phyloP scores from a whole-genome alignment of 2,888 invertebrate species.

The Clitarchus hookeri region DNA sequence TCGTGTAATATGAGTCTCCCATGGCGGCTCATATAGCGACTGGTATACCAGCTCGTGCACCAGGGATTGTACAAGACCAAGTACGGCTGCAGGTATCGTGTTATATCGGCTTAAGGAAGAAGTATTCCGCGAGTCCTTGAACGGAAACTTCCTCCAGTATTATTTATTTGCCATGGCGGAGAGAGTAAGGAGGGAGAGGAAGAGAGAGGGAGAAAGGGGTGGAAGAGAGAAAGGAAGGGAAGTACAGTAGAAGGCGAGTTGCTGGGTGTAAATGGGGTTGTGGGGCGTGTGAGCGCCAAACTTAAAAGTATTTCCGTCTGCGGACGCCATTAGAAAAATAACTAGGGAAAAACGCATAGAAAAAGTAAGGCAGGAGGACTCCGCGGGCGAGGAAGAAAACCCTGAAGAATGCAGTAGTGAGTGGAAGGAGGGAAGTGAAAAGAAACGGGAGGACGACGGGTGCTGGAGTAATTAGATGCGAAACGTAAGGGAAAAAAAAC shows the following conservation, averaged over 20 bases:
- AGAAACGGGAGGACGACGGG: not conserved
- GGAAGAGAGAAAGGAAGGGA: not conserved
- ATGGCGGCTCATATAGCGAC: no score
- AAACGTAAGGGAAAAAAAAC: not conserved
- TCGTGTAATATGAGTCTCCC: no score
- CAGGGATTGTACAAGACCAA: no score
- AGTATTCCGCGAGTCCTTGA: not conserved
- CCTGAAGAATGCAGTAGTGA: not conserved
- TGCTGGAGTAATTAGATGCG: conserved; percentile 14
- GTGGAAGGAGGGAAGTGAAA: not conserved
- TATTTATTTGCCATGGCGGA: not conserved
- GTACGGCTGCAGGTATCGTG: no score
- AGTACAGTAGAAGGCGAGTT: not conserved
- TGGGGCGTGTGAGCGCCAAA: not conserved
- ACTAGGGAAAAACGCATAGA: not conserved
- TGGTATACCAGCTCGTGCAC: no score
- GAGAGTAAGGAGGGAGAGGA: not conserved
- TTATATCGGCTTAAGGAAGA: no score
- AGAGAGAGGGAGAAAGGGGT: not conserved
- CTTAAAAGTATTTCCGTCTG: not conserved
- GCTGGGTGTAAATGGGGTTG: not conserved
- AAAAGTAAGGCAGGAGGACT: not conserved
- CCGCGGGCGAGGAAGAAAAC: not conserved
- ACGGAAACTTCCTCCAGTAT: not conserved
- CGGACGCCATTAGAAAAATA: conserved; percentile 14